A percentile compares a stretch with the other conserved stretches of the same genome.
Evolutionary conservation across 1,140 invertebrate species (phyloP).

Genomic region (Parapsyche elsis): DNA sequence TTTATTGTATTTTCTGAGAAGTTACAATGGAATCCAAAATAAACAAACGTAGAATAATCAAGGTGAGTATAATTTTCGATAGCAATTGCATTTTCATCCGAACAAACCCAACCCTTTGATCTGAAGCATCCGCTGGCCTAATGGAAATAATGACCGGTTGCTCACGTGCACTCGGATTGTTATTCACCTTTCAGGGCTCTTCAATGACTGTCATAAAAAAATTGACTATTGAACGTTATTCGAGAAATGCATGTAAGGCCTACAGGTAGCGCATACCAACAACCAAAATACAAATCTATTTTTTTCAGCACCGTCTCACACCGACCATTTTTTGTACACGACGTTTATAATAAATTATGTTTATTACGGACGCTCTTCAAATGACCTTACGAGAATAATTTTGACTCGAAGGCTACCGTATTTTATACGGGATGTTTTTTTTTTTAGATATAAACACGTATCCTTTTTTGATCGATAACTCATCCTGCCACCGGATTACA

Average conservation of each 20-base stretch:
- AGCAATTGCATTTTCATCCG: not conserved
- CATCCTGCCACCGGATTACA: constrained; percentile 41
- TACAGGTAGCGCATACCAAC: constrained; percentile 18
- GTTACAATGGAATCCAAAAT: too few species aligned
- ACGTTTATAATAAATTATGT: constrained; percentile 33
- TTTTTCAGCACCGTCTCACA: not conserved
- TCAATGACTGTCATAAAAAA: constrained; percentile 10
- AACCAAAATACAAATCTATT: constrained; percentile 3
- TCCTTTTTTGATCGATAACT: constrained; percentile 35
- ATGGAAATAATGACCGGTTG: constrained; percentile 47
- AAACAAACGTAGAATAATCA: too few species aligned
- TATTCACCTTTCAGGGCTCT: not conserved
- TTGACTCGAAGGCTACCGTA: constrained; percentile 19
- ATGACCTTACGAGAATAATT: constrained; percentile 8
- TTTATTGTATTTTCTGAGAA: too few species aligned
- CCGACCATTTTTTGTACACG: constrained; percentile 20
- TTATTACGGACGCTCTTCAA: constrained; percentile 23
- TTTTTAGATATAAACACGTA: not conserved
- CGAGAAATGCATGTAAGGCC: not conserved
- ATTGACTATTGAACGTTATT: constrained; percentile 11
- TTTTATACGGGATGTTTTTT: not conserved
- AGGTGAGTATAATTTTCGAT: not conserved
- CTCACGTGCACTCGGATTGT: constrained; percentile 36
- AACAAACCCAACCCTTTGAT: constrained; percentile 17
- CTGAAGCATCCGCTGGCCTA: constrained; percentile 3